Evolutionary conservation across 2,113 vertebrate genomes (phyloP).

Genomic region (Danio rerio): GRCz12tu NC_133181.1:12558001-12558500

Average conservation of each 20-base stretch:
- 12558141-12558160: too few relatives aligned
- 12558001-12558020: too few relatives aligned
- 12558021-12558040: too few relatives aligned
- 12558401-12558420: neutral
- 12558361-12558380: slow-evolving; percentile 6
- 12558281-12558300: neutral
- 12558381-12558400: neutral
- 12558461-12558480: slow-evolving; percentile 24
- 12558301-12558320: slow-evolving; percentile 13
- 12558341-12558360: slow-evolving; percentile 29
- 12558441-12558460: neutral
- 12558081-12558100: too few relatives aligned
- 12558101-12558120: too few relatives aligned
- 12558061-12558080: too few relatives aligned
- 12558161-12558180: too few relatives aligned
- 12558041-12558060: too few relatives aligned
- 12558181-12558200: too few relatives aligned
- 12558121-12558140: too few relatives aligned
- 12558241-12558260: neutral
- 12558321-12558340: slow-evolving; percentile 19
- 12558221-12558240: neutral
- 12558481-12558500: neutral
- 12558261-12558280: neutral
- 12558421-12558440: neutral
- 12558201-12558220: too few relatives aligned